Evolutionary conservation across 2,113 vertebrate genomes (phyloP).

Genomic region (Thinocorus orbignyianus): DNA sequence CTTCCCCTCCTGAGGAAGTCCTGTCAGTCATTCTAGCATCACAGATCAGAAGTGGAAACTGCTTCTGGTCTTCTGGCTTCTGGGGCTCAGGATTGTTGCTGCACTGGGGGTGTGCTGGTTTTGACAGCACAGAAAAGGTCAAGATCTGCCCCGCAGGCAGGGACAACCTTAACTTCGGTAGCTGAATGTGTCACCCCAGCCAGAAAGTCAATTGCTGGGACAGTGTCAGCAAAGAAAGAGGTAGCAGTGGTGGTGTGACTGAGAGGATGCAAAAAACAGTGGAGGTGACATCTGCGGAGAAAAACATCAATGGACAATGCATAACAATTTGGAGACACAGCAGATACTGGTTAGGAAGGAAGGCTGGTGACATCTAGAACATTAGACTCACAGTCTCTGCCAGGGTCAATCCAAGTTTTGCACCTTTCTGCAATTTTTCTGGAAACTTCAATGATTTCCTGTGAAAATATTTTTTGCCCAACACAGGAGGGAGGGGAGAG

Average conservation of each 20-base stretch:
- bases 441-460: not conserved
- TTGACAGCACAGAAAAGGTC: not conserved
- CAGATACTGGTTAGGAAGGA: not conserved
- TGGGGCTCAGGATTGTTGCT: not conserved
- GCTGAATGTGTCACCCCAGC: not conserved
- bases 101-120: accelerated
- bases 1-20: not conserved
- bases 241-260: not conserved
- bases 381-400: not conserved
- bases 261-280: not conserved
- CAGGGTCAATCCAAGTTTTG: not conserved
- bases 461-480: not conserved
- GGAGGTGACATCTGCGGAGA: not conserved
- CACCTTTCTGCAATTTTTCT: not conserved
- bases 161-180: not conserved
- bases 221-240: not conserved
- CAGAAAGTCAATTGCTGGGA: not conserved
- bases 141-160: not conserved
- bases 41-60: not conserved
- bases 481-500: not conserved
- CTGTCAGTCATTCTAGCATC: not conserved
- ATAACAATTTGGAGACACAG: not conserved
- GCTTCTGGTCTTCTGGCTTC: not conserved
- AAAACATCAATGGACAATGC: not conserved
- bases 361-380: not conserved